Evolutionary conservation across 2,797 vertebrate species (phyloP).

Genomic region (Pangasius macronema): DNA sequence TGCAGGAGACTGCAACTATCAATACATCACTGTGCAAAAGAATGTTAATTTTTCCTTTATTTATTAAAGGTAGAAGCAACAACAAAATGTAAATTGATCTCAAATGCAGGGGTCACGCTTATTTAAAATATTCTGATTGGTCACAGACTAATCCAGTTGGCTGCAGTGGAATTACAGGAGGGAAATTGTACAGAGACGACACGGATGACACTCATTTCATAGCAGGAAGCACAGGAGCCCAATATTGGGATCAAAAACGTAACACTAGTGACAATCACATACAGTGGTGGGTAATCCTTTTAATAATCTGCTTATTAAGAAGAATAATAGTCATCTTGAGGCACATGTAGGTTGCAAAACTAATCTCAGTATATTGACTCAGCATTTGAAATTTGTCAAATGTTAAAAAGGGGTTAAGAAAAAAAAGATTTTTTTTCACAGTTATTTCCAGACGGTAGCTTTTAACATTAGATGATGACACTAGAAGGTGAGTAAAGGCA

Average conservation of each 20-base stretch:
- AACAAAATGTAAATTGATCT: not conserved
- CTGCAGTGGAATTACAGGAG: not conserved
- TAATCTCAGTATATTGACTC: not conserved
- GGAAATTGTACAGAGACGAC: not conserved
- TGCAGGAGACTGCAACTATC: not conserved
- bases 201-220: not conserved
- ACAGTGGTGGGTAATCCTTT: not conserved
- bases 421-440: not conserved
- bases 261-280: not conserved
- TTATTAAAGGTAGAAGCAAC: not conserved
- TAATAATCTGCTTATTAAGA: not conserved
- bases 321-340: not conserved
- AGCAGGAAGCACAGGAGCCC: not conserved
- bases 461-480: not conserved
- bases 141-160: not conserved
- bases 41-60: not conserved
- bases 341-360: not conserved
- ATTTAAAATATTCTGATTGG: not conserved
- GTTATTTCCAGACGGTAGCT: not conserved
- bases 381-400: too few species aligned
- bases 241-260: too few species aligned
- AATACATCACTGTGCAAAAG: not conserved
- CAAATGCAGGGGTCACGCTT: not conserved
- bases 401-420: not conserved
- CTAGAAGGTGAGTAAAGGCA: not conserved